A percentile compares a stretch with the other conserved stretches of the same genome.
phyloP scores from a whole-genome alignment of 2,797 vertebrate species.

The Gymnoscopelus microlampas region DNA sequence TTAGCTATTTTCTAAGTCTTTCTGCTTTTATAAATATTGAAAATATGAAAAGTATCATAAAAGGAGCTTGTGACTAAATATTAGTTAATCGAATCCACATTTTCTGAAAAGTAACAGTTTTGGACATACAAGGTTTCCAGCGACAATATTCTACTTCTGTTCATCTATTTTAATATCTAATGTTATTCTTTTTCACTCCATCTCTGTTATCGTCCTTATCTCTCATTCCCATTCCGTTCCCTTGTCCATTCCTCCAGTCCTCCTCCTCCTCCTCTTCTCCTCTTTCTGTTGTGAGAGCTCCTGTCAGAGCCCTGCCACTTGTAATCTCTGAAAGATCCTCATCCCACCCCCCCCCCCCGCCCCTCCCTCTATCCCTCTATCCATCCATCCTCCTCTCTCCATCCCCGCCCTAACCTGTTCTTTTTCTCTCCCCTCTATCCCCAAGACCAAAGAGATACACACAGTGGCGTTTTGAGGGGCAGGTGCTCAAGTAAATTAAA shows the following conservation, averaged over 20 bases:
- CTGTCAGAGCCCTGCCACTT: constrained; percentile 61
- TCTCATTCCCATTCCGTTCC: background rate
- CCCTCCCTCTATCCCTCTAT: background rate
- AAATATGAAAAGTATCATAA: too few species aligned
- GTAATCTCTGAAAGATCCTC: constrained; percentile 48
- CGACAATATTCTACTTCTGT: background rate
- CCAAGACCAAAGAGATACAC: too few species aligned
- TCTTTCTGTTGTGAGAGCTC: constrained; percentile 43
- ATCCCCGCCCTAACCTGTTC: background rate
- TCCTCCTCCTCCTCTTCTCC: background rate
- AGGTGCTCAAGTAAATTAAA: too few species aligned
- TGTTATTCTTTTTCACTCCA: background rate
- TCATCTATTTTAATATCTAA: background rate
- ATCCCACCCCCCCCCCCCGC: background rate
- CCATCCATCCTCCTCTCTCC: constrained; percentile 2
- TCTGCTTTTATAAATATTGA: background rate
- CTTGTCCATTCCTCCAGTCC: background rate
- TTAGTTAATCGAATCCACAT: too few species aligned
- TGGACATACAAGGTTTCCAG: too few species aligned
- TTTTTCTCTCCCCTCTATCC: too few species aligned
- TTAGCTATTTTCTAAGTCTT: background rate
- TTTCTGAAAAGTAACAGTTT: too few species aligned
- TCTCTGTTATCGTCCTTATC: background rate
- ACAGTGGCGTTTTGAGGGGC: too few species aligned
- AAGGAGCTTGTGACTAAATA: background rate